Percentiles rank a stretch among this genome's conserved stretches.
Evolutionary conservation across 1,140 invertebrate species (phyloP).

Genomic region (Asbolus verrucosus): DNA sequence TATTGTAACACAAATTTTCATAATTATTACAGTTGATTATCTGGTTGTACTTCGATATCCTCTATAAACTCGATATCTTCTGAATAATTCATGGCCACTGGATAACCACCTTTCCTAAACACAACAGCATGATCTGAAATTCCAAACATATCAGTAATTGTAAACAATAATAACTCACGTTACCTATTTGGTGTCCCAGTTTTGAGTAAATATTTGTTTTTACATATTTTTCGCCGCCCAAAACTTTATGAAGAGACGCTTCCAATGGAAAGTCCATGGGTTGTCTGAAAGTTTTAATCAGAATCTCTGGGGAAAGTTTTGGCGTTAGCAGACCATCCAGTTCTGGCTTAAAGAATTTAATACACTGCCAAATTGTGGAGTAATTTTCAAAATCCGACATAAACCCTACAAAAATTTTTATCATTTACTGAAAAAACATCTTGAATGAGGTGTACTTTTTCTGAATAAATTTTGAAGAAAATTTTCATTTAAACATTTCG

Average conservation of each 20-base stretch:
- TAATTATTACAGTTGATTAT: slow-evolving; percentile 66
- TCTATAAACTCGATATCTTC: slow-evolving; percentile 59
- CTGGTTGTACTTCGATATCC: slow-evolving; percentile 63
- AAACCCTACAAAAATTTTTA: slow-evolving; percentile 61
- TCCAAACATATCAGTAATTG: background rate
- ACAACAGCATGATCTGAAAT: slow-evolving; percentile 68
- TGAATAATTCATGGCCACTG: slow-evolving; percentile 64
- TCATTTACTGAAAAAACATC: slow-evolving; percentile 39
- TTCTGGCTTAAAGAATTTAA: slow-evolving; percentile 68
- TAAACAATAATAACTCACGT: slow-evolving; percentile 33
- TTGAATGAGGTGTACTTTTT: slow-evolving; percentile 46
- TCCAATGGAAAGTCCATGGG: slow-evolving; percentile 62
- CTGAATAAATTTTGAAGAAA: slow-evolving; percentile 65
- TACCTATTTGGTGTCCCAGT: slow-evolving; percentile 67
- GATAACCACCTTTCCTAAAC: slow-evolving; percentile 68
- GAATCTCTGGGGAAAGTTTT: slow-evolving; percentile 49
- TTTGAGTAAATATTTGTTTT: slow-evolving; percentile 64
- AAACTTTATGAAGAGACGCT: slow-evolving; percentile 61
- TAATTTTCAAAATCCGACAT: slow-evolving; percentile 67
- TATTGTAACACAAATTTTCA: no score
- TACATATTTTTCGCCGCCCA: slow-evolving; percentile 67
- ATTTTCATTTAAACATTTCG: slow-evolving; percentile 66
- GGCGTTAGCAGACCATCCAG: slow-evolving; percentile 65
- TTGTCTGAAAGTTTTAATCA: slow-evolving; percentile 50
- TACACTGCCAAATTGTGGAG: slow-evolving; percentile 70